Conservation (phyloP, 2,113 vertebrate species). For the Gorsachius goisagi region DNA sequence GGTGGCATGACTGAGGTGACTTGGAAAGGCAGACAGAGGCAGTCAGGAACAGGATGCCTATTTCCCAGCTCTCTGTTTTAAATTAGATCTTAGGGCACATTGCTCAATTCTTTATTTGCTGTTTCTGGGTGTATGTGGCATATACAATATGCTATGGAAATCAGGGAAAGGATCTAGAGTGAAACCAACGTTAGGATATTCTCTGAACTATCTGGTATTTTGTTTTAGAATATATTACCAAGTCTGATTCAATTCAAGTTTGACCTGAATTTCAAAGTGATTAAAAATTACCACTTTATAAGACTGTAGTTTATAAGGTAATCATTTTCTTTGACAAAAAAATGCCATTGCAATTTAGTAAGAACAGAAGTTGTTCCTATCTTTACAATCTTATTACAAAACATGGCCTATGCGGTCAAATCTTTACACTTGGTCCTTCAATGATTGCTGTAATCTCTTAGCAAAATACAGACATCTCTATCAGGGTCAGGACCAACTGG, state of each 20-base stretch:
- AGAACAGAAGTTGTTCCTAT: neutral
- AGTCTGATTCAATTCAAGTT: neutral
- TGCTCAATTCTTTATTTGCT: neutral
- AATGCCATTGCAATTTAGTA: neutral
- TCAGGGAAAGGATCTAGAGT: neutral
- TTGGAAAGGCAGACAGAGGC: neutral
- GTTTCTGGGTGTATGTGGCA: neutral
- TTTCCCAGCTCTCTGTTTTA: neutral
- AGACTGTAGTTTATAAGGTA: neutral
- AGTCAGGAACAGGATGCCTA: neutral
- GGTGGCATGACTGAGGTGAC: neutral
- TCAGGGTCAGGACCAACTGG: neutral
- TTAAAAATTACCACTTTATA: neutral
- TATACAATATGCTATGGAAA: neutral
- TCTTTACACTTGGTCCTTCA: neutral
- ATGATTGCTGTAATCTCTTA: neutral
- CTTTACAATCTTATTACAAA: neutral
- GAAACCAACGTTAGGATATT: neutral
- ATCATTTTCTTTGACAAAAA: neutral
- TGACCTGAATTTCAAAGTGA: neutral
- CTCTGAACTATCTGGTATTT: neutral
- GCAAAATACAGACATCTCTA: neutral
- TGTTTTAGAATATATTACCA: neutral
- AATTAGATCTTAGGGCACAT: neutral
- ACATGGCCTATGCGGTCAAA: neutral